Conservation (phyloP, 2,797 vertebrate genomes). For the Cossypha niveicapilla region DNA sequence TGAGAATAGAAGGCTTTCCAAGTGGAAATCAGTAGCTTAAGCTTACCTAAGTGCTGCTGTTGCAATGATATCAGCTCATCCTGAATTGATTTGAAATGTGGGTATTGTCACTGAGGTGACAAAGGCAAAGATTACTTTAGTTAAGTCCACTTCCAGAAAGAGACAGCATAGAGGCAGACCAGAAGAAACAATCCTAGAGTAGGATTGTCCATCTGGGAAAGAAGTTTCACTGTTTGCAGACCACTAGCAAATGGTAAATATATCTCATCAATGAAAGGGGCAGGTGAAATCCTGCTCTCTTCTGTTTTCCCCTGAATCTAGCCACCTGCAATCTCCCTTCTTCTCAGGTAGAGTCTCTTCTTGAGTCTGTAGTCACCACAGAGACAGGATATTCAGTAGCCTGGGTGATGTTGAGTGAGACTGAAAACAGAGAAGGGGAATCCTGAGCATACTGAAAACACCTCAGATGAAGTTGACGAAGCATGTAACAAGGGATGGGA, state of each 20-base stretch:
- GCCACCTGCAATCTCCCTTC: not conserved
- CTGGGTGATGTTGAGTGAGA: not conserved
- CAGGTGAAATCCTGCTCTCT: not conserved
- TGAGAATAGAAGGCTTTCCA: not conserved
- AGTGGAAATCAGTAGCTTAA: not conserved
- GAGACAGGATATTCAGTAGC: not conserved
- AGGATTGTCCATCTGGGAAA: not conserved
- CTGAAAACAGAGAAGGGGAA: not conserved
- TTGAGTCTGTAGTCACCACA: not conserved
- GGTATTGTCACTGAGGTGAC: not conserved
- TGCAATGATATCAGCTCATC: not conserved
- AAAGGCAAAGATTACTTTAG: not conserved
- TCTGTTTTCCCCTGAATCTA: not conserved
- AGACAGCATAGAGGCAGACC: not conserved
- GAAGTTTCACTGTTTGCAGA: not conserved
- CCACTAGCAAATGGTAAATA: not conserved
- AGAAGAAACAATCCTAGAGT: not conserved
- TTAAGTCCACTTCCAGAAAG: not conserved
- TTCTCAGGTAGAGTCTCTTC: not conserved
- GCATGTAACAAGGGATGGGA: not conserved
- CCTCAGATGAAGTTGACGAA: not conserved
- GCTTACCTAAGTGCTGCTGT: not conserved
- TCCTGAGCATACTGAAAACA: not conserved
- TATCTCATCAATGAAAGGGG: not conserved
- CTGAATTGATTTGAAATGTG: not conserved